Evolutionary conservation across 30 jellyfish, hydroid and myxozoan genomes (phyloP).

Genomic region (Haliclystus octoradiatus): DNA sequence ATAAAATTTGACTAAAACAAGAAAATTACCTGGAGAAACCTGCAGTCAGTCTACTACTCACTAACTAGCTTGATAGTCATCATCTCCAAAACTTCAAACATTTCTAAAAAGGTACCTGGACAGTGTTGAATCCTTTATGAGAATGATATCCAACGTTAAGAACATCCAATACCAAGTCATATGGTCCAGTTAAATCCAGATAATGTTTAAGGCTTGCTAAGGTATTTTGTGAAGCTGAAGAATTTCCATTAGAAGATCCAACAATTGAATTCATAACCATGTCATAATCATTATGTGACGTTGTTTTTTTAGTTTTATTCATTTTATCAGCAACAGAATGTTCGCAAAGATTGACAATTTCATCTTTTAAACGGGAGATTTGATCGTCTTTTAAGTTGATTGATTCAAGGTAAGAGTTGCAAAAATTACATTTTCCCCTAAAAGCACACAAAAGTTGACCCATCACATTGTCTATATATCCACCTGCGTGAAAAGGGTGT

Average conservation of each 20-base stretch:
- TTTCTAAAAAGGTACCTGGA: slow-evolving; percentile 44
- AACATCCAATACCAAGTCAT: slow-evolving; percentile 37
- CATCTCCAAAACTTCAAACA: too few relatives aligned
- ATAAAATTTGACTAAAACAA: too few relatives aligned
- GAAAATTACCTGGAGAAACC: too few relatives aligned
- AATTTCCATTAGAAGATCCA: neutral
- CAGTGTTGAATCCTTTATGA: slow-evolving; percentile 53
- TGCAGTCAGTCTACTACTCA: too few relatives aligned
- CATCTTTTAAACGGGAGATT: slow-evolving; percentile 6
- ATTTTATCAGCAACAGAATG: slow-evolving; percentile 7
- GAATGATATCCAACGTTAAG: slow-evolving; percentile 32
- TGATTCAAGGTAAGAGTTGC: slow-evolving; percentile 24
- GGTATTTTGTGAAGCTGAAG: neutral
- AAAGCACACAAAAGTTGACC: neutral
- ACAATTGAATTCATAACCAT: neutral
- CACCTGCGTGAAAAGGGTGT: too few relatives aligned
- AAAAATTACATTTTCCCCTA: slow-evolving; percentile 45
- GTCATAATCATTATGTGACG: slow-evolving; percentile 1
- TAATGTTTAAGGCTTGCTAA: slow-evolving; percentile 14
- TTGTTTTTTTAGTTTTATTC: neutral
- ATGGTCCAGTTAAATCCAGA: slow-evolving; percentile 31
- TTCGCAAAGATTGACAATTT: slow-evolving; percentile 18
- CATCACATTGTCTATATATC: too few relatives aligned
- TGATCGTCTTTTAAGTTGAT: slow-evolving; percentile 12
- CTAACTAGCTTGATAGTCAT: too few relatives aligned